A percentile compares a stretch with the other conserved stretches of the same genome.
Evolutionary conservation across 1,140 invertebrate species (phyloP).

Genomic region (Whitmania pigra): DNA sequence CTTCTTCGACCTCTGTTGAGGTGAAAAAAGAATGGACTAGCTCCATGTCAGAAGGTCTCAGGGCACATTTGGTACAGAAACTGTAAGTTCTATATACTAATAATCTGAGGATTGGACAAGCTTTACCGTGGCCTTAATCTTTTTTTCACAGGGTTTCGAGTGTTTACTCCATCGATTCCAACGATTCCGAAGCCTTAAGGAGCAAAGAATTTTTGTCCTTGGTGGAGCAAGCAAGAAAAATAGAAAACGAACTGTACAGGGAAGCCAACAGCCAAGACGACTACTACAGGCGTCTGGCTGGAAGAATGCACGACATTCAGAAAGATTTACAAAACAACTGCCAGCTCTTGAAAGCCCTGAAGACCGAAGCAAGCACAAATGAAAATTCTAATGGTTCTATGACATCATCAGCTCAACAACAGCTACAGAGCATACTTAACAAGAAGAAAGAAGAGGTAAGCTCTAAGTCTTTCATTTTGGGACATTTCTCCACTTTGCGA

Average conservation of each 20-base stretch:
- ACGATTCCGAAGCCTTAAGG: constrained; percentile 76
- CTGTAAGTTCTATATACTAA: not conserved
- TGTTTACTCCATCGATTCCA: constrained; percentile 44
- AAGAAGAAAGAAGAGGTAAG: constrained; percentile 9
- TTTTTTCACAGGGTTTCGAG: not conserved
- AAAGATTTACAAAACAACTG: constrained; percentile 60
- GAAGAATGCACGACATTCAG: constrained; percentile 99
- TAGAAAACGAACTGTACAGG: constrained; percentile 61
- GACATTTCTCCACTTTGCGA: too few species aligned
- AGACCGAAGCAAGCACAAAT: too few species aligned
- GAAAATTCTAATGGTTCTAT: not conserved
- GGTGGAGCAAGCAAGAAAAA: constrained; percentile 92
- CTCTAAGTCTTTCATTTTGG: too few species aligned
- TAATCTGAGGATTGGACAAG: too few species aligned
- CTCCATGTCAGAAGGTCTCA: not conserved
- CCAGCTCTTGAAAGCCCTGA: too few species aligned
- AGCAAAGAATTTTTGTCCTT: constrained; percentile 93
- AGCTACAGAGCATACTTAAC: not conserved
- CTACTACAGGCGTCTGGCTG: constrained; percentile 92
- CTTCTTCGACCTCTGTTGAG: not conserved
- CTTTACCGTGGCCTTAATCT: too few species aligned
- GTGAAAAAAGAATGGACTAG: not conserved
- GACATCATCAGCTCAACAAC: constrained; percentile 5
- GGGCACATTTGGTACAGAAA: not conserved
- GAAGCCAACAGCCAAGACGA: constrained; percentile 54